Conservation (phyloP, 2,797 vertebrate genomes). For the Emydoidea blandingii region DNA sequence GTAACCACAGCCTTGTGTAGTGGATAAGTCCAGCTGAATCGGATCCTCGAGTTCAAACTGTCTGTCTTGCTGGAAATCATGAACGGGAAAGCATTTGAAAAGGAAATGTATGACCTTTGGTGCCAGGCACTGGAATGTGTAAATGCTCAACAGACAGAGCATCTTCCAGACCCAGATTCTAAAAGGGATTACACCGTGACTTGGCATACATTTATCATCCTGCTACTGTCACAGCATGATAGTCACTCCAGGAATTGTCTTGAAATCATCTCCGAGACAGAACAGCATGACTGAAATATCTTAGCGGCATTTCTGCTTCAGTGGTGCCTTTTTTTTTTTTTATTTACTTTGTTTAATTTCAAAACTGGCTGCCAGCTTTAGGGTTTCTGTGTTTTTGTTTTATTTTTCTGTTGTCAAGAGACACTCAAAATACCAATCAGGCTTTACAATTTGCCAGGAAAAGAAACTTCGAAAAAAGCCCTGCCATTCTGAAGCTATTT, state of each 20-base stretch:
- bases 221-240: not conserved
- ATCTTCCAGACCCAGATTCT: slow-evolving; percentile 44
- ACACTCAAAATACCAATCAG: rapidly evolving
- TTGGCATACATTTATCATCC: not conserved
- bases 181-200: slow-evolving; percentile 8
- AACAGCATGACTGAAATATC: slow-evolving; percentile 9
- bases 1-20: not conserved
- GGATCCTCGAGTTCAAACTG: slow-evolving; percentile 4
- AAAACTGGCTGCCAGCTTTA: slow-evolving; percentile 30
- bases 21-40: not conserved
- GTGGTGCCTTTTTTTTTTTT: not conserved
- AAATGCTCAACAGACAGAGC: not conserved
- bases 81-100: not conserved
- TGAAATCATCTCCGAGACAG: slow-evolving; percentile 33
- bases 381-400: not conserved
- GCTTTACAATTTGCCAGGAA: slow-evolving; percentile 28
- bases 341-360: slow-evolving; percentile 58
- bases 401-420: not conserved
- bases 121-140: not conserved
- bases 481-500: not conserved
- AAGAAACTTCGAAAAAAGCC: rapidly evolving
- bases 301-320: slow-evolving; percentile 16
- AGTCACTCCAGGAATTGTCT: slow-evolving; percentile 28
- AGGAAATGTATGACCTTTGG: not conserved
- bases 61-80: slow-evolving; percentile 6